Evolutionary conservation across 2,888 invertebrate genomes (phyloP).

Genomic region (Coleophora flavipennella): DNA sequence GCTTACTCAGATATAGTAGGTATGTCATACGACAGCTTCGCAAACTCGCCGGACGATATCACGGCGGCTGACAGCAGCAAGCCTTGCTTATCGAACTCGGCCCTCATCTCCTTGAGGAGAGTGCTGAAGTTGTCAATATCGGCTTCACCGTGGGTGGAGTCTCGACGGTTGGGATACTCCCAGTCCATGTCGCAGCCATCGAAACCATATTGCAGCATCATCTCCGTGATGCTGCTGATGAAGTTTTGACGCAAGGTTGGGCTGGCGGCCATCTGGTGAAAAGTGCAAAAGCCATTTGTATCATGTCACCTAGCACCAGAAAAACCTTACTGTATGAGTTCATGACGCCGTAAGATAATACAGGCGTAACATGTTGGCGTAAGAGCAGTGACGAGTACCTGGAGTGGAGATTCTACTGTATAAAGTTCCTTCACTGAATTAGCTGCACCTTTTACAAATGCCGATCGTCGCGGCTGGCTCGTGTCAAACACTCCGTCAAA

Average conservation of each 20-base stretch:
- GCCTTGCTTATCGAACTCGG: conserved; percentile 64
- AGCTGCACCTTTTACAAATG: too few relatives aligned
- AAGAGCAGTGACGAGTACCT: too few relatives aligned
- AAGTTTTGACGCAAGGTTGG: conserved; percentile 61
- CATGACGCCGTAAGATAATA: too few relatives aligned
- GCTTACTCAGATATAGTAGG: conserved; percentile 65
- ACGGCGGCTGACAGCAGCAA: conserved; percentile 74
- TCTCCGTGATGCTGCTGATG: conserved; percentile 66
- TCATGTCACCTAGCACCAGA: background rate
- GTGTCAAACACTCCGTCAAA: too few relatives aligned
- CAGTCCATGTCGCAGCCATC: conserved; percentile 83
- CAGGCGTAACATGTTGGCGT: too few relatives aligned
- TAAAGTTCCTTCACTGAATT: too few relatives aligned
- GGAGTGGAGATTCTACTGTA: too few relatives aligned
- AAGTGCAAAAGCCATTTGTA: background rate
- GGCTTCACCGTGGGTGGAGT: conserved; percentile 43
- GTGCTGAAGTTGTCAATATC: conserved; percentile 66
- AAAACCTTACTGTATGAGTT: too few relatives aligned
- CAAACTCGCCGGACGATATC: conserved; percentile 57
- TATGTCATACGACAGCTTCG: conserved; percentile 74
- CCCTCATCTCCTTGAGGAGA: conserved; percentile 70
- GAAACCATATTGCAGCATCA: conserved; percentile 72
- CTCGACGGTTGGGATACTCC: conserved; percentile 78
- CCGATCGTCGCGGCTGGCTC: too few relatives aligned
- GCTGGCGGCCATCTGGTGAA: conserved; percentile 47